phyloP scores from a whole-genome alignment of 2,113 vertebrate genomes.

The Mesoclemmys tuberculata region DNA sequence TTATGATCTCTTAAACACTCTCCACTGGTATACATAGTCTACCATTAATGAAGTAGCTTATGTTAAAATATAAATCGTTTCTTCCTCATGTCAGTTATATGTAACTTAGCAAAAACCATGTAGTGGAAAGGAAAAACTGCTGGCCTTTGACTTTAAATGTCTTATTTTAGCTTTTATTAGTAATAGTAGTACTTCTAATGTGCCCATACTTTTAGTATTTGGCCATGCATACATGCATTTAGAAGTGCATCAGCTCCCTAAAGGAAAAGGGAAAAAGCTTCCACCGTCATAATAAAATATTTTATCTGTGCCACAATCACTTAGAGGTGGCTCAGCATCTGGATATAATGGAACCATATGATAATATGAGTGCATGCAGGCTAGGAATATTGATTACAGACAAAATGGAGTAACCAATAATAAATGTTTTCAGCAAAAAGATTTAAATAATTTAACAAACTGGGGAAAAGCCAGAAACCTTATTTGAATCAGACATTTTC shows the following conservation, averaged over 20 bases:
- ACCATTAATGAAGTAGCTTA: neutral
- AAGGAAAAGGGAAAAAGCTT: neutral
- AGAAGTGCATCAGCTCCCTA: neutral
- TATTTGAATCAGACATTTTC: neutral
- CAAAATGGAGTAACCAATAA: neutral
- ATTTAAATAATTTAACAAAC: neutral
- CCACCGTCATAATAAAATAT: neutral
- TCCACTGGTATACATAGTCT: neutral
- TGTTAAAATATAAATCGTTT: neutral
- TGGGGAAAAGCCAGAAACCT: neutral
- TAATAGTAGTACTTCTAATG: neutral
- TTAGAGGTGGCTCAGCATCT: neutral
- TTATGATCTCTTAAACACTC: neutral
- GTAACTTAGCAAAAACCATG: neutral
- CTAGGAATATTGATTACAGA: neutral
- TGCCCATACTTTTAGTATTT: neutral
- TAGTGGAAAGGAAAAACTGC: neutral
- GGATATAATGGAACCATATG: neutral
- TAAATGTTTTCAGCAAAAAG: neutral
- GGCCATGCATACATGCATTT: neutral
- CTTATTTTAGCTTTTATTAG: neutral
- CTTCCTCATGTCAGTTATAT: neutral
- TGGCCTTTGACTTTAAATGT: neutral
- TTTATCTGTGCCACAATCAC: neutral
- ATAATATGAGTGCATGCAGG: neutral